Conservation (phyloP, 2,888 invertebrate species). For the Melanophora roralis region DNA sequence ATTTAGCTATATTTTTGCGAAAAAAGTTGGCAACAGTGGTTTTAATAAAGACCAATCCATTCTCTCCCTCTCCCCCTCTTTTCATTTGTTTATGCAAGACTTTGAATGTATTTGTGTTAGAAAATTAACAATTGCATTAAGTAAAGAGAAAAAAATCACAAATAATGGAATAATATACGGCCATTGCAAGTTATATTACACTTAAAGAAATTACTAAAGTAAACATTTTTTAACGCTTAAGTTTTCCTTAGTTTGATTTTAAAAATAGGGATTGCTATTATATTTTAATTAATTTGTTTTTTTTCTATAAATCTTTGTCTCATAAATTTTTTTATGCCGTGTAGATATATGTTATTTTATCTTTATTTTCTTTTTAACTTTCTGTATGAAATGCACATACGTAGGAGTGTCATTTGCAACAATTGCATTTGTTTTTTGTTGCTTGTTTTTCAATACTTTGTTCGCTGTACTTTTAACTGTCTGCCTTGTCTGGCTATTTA, state of each 20-base stretch:
- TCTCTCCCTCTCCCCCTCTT: not conserved
- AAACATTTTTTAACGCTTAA: not conserved
- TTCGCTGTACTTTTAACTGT: conserved; percentile 19
- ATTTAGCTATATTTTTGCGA: too few relatives aligned
- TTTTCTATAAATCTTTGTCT: conserved; percentile 30
- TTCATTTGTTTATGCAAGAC: not conserved
- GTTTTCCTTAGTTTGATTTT: not conserved
- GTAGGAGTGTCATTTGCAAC: conserved; percentile 38
- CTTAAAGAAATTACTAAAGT: conserved; percentile 16
- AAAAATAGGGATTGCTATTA: not conserved
- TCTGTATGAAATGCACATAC: not conserved
- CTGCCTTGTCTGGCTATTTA: not conserved
- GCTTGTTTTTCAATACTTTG: not conserved
- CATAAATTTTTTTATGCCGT: not conserved
- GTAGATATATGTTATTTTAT: conserved; percentile 16
- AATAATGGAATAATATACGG: conserved; percentile 45
- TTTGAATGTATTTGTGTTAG: conserved; percentile 8
- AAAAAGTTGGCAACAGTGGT: too few relatives aligned
- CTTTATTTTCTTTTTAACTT: not conserved
- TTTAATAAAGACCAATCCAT: conserved; percentile 57
- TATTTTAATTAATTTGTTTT: not conserved
- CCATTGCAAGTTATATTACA: conserved; percentile 54
- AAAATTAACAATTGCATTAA: conserved; percentile 48
- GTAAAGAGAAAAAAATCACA: not conserved
- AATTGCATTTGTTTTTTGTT: not conserved